Evolutionary conservation across 2,113 vertebrate genomes (phyloP), one percentile per base, ranked within the genome.

Genomic region (Tamias sibiricus): DNA sequence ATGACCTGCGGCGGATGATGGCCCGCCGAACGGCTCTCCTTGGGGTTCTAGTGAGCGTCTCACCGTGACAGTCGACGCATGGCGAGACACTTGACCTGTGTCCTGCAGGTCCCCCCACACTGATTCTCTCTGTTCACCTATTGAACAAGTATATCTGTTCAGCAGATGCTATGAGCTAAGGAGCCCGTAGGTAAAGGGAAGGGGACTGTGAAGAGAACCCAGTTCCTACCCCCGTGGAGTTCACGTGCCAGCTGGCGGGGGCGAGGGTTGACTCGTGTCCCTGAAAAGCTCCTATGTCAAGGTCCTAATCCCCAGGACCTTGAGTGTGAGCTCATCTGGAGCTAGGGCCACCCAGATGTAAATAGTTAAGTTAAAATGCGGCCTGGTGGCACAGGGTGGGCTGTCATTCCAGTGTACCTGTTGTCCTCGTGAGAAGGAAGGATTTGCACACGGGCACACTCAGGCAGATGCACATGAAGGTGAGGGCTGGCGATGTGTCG

Each of bases 1-100:
- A 0, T 6, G 3, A 2, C 54, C 26, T 40, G 32, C 24, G 11
- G 20, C 47, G 32, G 4, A 19, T n/a, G 59, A 22, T 5, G 26
- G 28, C 19, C 42, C 4, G 3, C 3, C 4, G 24, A 59, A 16
- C 3, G 1, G 30, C 37, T 81, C 42, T 8, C 2, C 75, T 64
- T 68, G 52, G 44, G 7, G 17, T 77, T 81, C 82, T 74, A 35
- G 4, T 26, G 40, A 82, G 22, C 57, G 16, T 54, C 40, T 93
- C 44, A 24, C 20, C 32, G 47, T 62, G 83, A 16, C 26, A 17
- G 8, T 40, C 69, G 44, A 6, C 32, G 8, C 11, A 12, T 12
- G 47, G 47, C 12, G 54, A 79, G 40, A 37, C 4, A 1, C 14
- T 90, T 17, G 42, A 40, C 17, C 69, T 57, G 1, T 11, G 40